Percentiles rank a stretch among this genome's conserved stretches.
Conservation (phyloP, 2,113 vertebrate species). For the Orientallactaga bullata region DNA sequence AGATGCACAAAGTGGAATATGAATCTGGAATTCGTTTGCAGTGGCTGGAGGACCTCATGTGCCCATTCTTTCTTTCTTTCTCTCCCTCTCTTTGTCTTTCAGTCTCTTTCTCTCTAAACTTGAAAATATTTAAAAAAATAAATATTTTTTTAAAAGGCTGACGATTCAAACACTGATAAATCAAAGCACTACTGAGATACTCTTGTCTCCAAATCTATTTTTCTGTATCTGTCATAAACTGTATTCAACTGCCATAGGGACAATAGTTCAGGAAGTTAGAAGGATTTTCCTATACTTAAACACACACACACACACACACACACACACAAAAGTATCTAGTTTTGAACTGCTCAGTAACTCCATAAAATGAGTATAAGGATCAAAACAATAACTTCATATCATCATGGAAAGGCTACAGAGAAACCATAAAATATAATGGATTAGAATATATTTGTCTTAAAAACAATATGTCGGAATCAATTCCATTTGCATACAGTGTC, state of each 20-base stretch:
- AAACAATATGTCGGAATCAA: not conserved
- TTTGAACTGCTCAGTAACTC: not conserved
- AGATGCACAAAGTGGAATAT: no score
- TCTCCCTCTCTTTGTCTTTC: no score
- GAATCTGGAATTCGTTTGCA: no score
- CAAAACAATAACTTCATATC: not conserved
- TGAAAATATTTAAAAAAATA: no score
- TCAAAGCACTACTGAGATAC: not conserved
- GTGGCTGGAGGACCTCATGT: no score
- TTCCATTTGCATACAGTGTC: not conserved
- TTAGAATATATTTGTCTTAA: not conserved
- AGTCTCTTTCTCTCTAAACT: no score
- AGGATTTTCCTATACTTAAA: no score
- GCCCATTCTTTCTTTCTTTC: no score
- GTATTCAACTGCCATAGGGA: not conserved
- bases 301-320: no score
- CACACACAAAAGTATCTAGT: not conserved
- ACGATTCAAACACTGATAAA: not conserved
- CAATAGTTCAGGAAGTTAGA: no score
- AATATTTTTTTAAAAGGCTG: no score
- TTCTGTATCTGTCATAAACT: not conserved
- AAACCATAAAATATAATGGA: not conserved
- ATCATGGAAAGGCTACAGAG: not conserved
- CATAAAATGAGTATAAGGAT: not conserved
- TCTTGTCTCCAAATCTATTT: not conserved